Evolutionary conservation across 2,797 vertebrate genomes (phyloP).

Genomic region (Lepus oiostolus): DNA sequence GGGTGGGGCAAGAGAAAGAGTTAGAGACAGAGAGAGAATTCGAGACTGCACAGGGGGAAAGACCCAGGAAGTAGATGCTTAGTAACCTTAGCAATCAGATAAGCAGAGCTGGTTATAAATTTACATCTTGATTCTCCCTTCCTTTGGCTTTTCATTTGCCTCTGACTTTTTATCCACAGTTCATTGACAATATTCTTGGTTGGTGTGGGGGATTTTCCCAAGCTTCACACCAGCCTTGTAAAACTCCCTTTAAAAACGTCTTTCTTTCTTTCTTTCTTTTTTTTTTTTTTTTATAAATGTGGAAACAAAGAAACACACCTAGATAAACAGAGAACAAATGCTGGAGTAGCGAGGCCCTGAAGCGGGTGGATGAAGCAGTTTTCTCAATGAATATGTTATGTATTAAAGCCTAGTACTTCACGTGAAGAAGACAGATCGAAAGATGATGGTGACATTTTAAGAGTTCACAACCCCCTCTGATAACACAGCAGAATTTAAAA

Average conservation of each 20-base stretch:
- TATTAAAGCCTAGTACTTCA: conserved; percentile 58
- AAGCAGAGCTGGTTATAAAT: background rate
- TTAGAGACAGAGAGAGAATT: background rate
- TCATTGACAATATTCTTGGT: conserved; percentile 15
- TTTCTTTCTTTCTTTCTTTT: background rate
- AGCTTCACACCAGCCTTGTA: conserved; percentile 21
- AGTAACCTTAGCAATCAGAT: background rate
- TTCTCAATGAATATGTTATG: conserved; percentile 60
- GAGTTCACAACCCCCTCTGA: conserved; percentile 45
- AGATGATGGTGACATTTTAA: conserved; percentile 41
- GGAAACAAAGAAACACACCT: conserved; percentile 52
- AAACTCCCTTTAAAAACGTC: background rate
- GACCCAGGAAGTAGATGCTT: background rate
- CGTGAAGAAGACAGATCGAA: conserved; percentile 27
- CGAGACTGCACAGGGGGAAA: background rate
- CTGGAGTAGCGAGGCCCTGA: background rate
- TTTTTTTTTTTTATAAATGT: background rate
- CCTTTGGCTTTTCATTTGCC: background rate
- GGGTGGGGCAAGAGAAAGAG: too few species aligned
- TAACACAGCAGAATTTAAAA: conserved; percentile 62
- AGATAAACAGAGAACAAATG: conserved; percentile 37
- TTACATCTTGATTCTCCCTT: background rate
- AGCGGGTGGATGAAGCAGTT: background rate
- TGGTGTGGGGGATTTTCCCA: conserved; percentile 25
- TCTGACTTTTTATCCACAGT: background rate